A percentile compares a stretch with the other conserved stretches of the same genome.
These are phyloP conservation scores for Linyphia triangularis DNA, from an alignment of 2,888 invertebrate genomes.

Conservation along the genomic window DNA sequence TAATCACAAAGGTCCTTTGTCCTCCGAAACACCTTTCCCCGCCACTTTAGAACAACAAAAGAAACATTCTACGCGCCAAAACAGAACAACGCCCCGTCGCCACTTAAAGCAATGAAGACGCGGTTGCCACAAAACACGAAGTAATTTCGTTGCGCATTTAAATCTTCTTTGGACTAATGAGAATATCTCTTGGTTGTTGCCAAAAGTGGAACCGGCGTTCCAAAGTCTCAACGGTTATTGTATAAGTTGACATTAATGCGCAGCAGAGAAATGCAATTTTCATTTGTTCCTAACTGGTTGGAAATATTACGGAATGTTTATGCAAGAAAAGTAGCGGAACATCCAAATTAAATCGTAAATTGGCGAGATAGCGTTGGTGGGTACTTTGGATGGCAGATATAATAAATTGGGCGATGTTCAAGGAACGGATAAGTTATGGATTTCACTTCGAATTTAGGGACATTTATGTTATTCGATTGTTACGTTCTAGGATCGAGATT, in stretches of 20 bases:
- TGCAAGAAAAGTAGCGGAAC: not conserved
- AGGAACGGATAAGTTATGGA: not conserved
- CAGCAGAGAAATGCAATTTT: not conserved
- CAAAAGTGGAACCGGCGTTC: not conserved
- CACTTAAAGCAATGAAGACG: constrained; percentile 35
- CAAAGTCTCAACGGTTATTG: constrained; percentile 7
- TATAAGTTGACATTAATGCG: constrained; percentile 9
- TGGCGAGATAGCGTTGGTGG: not conserved
- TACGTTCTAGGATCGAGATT: too few relatives aligned
- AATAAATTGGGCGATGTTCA: constrained; percentile 1
- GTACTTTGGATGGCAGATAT: not conserved
- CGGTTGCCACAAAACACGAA: constrained; percentile 43
- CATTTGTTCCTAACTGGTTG: not conserved
- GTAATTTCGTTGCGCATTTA: constrained; percentile 25
- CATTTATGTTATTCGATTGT: not conserved
- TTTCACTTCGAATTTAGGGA: not conserved
- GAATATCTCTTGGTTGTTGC: not conserved
- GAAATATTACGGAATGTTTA: not conserved
- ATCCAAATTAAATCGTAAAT: constrained; percentile 36
- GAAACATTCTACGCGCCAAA: not conserved
- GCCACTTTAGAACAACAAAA: not conserved
- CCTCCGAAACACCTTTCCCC: constrained; percentile 18
- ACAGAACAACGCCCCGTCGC: not conserved
- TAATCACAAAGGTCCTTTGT: constrained; percentile 46
- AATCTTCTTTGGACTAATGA: constrained; percentile 45